Evolutionary conservation across 2,888 invertebrate species (phyloP).

Genomic region (Podabrus alpinus): DNA sequence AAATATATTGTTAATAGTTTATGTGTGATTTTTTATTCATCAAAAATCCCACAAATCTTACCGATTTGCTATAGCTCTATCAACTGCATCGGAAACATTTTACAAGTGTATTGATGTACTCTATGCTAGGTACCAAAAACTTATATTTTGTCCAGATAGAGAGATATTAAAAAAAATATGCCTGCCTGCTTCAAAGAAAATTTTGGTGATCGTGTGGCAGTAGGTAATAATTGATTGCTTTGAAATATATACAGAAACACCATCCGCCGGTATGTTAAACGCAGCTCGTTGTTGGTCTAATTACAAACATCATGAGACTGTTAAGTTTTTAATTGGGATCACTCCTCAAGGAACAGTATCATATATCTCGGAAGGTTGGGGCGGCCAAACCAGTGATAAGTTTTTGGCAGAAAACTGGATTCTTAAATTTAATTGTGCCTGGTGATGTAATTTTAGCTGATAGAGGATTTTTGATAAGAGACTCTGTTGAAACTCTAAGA

Average conservation of each 20-base stretch:
- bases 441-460: too few species aligned
- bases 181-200: too few species aligned
- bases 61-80: too few species aligned
- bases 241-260: not conserved
- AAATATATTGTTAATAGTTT: too few species aligned
- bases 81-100: too few species aligned
- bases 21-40: too few species aligned
- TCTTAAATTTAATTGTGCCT: too few species aligned
- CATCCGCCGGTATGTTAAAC: not conserved
- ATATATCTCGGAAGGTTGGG: not conserved
- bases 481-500: not conserved
- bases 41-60: too few species aligned
- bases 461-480: not conserved
- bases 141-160: not conserved
- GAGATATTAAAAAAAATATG: not conserved
- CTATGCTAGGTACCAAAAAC: not conserved
- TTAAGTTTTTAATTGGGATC: too few species aligned
- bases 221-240: not conserved
- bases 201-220: not conserved
- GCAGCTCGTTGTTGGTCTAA: not conserved
- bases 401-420: not conserved
- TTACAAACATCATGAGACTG: too few species aligned
- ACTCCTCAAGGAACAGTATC: not conserved
- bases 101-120: not conserved
- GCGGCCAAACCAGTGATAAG: not conserved